These are phyloP conservation scores for Physella acuta DNA, from an alignment of 1,140 invertebrate species.

Conservation along the genomic window DNA sequence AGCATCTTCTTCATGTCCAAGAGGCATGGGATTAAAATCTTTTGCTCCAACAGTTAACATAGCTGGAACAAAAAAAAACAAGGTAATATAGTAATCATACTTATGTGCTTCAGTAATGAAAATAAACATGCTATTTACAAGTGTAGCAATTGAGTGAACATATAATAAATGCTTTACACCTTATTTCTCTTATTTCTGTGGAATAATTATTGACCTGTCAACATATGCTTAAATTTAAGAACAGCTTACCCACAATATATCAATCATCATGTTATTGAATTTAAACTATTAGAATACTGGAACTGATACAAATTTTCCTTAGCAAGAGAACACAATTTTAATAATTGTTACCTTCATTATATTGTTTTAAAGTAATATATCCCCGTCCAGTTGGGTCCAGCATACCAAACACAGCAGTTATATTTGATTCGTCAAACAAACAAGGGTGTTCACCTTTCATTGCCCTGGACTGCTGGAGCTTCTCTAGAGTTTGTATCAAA, in stretches of 20 bases:
- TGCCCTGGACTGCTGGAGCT: slow-evolving; percentile 8
- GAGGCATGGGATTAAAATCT: slow-evolving; percentile 38
- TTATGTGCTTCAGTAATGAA: neutral
- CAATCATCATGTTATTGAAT: too few species aligned
- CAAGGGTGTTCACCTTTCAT: slow-evolving; percentile 23
- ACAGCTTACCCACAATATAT: too few species aligned
- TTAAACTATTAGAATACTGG: too few species aligned
- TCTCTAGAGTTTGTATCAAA: slow-evolving; percentile 21
- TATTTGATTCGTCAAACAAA: slow-evolving; percentile 52
- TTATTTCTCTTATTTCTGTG: too few species aligned
- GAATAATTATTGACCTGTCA: too few species aligned
- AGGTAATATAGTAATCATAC: neutral
- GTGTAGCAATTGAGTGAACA: neutral
- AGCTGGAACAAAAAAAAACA: slow-evolving; percentile 34
- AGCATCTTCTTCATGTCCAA: slow-evolving; percentile 41
- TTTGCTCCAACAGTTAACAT: slow-evolving; percentile 44
- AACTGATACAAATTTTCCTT: too few species aligned
- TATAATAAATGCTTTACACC: too few species aligned
- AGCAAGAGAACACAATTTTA: too few species aligned
- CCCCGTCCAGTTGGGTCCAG: slow-evolving; percentile 49
- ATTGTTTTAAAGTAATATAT: slow-evolving; percentile 46
- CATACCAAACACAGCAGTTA: slow-evolving; percentile 52
- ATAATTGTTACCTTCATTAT: slow-evolving; percentile 41
- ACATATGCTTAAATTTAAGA: too few species aligned
- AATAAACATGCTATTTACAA: slow-evolving; percentile 1